phyloP scores from a whole-genome alignment of 35 echinoderm and acorn worm genomes.

The Heliocidaris tuberculata region DNA sequence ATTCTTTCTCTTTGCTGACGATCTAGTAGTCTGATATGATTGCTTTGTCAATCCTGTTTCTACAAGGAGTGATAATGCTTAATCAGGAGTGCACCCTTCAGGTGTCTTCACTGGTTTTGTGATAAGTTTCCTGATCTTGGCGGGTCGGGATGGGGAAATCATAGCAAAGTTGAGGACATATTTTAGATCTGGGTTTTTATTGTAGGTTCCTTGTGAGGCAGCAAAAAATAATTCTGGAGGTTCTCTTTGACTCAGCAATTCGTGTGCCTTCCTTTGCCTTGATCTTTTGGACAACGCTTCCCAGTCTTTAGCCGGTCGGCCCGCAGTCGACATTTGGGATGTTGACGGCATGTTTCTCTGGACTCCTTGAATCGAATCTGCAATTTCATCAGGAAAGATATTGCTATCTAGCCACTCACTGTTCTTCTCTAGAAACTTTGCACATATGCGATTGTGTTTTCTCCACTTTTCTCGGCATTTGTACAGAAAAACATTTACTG shows the following conservation, averaged over 20 bases:
- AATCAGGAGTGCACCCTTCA: slow-evolving; percentile 36
- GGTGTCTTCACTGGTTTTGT: slow-evolving; percentile 38
- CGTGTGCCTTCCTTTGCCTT: no score
- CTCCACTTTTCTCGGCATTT: slow-evolving; percentile 5
- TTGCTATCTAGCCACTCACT: no score
- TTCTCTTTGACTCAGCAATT: slow-evolving; percentile 41
- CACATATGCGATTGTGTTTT: no score
- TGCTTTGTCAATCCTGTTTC: slow-evolving; percentile 47
- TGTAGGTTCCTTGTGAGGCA: slow-evolving; percentile 59
- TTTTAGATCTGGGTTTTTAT: slow-evolving; percentile 53
- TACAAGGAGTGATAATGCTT: slow-evolving; percentile 48
- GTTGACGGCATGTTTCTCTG: no score
- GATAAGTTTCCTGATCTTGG: no score
- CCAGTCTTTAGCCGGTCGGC: no score
- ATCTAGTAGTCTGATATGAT: no score
- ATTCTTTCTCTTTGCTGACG: slow-evolving; percentile 61
- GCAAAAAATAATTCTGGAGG: slow-evolving; percentile 59
- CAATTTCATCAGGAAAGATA: no score
- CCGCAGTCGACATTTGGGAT: no score
- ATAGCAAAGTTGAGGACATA: slow-evolving; percentile 55
- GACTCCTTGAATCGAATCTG: no score
- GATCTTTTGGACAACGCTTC: no score
- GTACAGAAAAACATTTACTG: background rate
- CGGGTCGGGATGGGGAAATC: slow-evolving; percentile 52
- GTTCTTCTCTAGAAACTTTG: no score